Evolutionary conservation across 2,797 vertebrate genomes (phyloP).

Genomic region (Leuciscus waleckii): DNA sequence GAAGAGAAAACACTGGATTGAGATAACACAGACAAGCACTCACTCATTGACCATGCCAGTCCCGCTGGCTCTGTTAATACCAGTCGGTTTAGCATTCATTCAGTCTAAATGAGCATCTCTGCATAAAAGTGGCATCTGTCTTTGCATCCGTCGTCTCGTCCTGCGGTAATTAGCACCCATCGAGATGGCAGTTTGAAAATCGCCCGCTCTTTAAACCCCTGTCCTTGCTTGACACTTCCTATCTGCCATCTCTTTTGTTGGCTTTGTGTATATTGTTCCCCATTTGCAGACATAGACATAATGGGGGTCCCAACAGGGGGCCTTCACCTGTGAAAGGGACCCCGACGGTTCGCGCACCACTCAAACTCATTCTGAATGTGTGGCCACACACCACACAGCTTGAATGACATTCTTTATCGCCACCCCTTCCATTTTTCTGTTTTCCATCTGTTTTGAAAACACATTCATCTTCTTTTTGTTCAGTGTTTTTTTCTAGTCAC

Average conservation of each 20-base stretch:
- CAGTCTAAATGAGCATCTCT: conserved; percentile 62
- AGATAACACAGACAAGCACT: conserved; percentile 33
- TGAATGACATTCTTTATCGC: conserved; percentile 79
- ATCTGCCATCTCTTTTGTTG: conserved; percentile 77
- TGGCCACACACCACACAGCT: conserved; percentile 72
- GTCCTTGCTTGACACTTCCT: conserved; percentile 79
- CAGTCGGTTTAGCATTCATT: conserved; percentile 61
- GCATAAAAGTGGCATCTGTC: conserved; percentile 61
- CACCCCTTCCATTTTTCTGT: conserved; percentile 75
- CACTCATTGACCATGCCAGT: conserved; percentile 28
- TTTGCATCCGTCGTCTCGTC: conserved; percentile 64
- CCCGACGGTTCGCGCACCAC: conserved; percentile 74
- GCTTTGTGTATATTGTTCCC: conserved; percentile 77
- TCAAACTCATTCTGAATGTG: conserved; percentile 77
- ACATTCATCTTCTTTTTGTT: conserved; percentile 75
- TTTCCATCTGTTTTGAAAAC: conserved; percentile 82
- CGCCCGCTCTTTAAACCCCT: conserved; percentile 77
- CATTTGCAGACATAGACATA: conserved; percentile 79
- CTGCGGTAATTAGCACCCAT: conserved; percentile 78
- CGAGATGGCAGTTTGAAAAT: conserved; percentile 73
- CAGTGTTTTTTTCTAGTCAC: conserved; percentile 66
- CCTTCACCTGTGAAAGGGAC: conserved; percentile 83
- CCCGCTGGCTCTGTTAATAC: conserved; percentile 74
- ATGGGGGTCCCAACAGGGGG: conserved; percentile 75
- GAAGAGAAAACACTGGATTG: conserved; percentile 46